phyloP scores from a whole-genome alignment of 2,888 invertebrate species.

The Drosophila incognita region DNA sequence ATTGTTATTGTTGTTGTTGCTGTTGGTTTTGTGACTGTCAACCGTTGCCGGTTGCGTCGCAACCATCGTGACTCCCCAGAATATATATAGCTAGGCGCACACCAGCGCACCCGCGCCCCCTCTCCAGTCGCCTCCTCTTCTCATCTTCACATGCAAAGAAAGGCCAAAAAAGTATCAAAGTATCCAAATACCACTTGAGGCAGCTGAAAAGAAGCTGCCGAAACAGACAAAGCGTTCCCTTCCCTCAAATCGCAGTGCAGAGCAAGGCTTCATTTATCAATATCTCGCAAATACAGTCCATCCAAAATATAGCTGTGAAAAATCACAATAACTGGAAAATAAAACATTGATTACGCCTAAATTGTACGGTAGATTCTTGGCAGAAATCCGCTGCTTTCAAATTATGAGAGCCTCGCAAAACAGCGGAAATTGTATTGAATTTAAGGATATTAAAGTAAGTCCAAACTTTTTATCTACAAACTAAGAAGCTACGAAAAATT shows the following conservation, averaged over 20 bases:
- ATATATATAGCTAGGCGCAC: background rate
- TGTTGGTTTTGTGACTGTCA: slow-evolving; percentile 43
- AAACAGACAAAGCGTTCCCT: slow-evolving; percentile 33
- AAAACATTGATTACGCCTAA: background rate
- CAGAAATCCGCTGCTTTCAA: background rate
- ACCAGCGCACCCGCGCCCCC: background rate
- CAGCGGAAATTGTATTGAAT: no score
- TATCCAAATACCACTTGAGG: slow-evolving; percentile 41
- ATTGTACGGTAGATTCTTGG: background rate
- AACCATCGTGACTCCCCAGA: slow-evolving; percentile 49
- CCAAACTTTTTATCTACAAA: background rate
- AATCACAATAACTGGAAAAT: background rate
- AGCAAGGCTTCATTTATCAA: background rate
- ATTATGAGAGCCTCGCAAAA: no score
- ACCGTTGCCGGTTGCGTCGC: slow-evolving; percentile 38
- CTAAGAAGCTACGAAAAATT: background rate
- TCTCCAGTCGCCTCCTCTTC: background rate
- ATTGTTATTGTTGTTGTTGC: slow-evolving; percentile 17
- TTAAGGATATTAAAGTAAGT: background rate
- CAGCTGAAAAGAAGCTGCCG: slow-evolving; percentile 10
- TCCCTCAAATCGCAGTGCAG: background rate
- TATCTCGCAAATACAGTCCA: background rate
- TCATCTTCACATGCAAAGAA: slow-evolving; percentile 31
- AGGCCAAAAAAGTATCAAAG: slow-evolving; percentile 34
- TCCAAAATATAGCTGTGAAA: background rate